A percentile compares a stretch with the other conserved stretches of the same genome.
Conservation (phyloP, 1,140 invertebrate species). For the Drosophila tsacasi region DNA sequence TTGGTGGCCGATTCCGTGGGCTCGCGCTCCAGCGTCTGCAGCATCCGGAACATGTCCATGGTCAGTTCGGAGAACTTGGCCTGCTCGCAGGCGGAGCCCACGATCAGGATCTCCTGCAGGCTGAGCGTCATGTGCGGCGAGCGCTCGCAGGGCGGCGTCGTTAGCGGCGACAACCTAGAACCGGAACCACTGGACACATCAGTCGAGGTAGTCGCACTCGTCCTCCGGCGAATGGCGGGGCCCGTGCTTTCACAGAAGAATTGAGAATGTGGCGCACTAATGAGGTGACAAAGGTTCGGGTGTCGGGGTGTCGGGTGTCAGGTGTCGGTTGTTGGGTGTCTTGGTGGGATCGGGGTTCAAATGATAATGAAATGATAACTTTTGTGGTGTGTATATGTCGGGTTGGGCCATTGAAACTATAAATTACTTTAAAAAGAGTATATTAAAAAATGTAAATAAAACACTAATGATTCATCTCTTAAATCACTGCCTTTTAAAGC, state of each 20-base stretch:
- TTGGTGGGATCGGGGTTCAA: slow-evolving; percentile 33
- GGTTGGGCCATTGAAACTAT: slow-evolving; percentile 1
- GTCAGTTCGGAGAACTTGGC: slow-evolving; percentile 99
- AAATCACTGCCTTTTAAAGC: no score
- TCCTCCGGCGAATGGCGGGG: slow-evolving; percentile 71
- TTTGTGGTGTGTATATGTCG: slow-evolving; percentile 40
- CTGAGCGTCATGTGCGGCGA: slow-evolving; percentile 93
- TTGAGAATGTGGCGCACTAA: slow-evolving; percentile 84
- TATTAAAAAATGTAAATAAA: not conserved
- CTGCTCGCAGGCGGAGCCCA: slow-evolving; percentile 97
- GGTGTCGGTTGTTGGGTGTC: slow-evolving; percentile 16
- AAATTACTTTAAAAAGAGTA: not conserved
- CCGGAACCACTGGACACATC: slow-evolving; percentile 84
- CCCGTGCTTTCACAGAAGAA: slow-evolving; percentile 86
- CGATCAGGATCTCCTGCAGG: slow-evolving; percentile 97
- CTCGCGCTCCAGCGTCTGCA: slow-evolving; percentile 97
- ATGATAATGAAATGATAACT: slow-evolving; percentile 69
- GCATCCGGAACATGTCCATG: slow-evolving; percentile 98
- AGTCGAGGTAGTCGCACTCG: slow-evolving; percentile 83
- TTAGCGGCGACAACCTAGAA: slow-evolving; percentile 92
- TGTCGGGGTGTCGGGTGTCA: not conserved
- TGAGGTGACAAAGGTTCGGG: slow-evolving; percentile 69
- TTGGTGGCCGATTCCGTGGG: slow-evolving; percentile 90
- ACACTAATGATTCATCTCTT: no score
- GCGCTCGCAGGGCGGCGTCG: slow-evolving; percentile 95